Percentiles rank a stretch among this genome's conserved stretches.
Conservation (phyloP, 2,888 invertebrate species). For the Patella ulyssiponensis region DNA sequence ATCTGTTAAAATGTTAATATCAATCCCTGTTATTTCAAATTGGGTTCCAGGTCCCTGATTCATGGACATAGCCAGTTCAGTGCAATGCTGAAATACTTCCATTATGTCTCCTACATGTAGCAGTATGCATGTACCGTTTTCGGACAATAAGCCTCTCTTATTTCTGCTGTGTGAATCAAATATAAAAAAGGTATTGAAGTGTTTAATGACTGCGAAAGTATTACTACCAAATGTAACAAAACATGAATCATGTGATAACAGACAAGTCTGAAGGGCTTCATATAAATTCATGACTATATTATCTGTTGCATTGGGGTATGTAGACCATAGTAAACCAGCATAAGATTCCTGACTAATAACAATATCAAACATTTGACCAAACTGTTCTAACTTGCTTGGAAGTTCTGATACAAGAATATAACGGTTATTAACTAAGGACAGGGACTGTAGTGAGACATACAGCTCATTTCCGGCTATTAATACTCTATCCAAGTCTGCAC, state of each 20-base stretch:
- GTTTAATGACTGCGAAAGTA: neutral
- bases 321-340: no score
- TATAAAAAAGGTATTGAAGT: neutral
- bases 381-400: no score
- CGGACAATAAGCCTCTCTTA: neutral
- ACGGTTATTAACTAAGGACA: no score
- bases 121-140: neutral
- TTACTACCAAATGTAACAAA: slow-evolving; percentile 1
- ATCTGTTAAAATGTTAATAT: neutral
- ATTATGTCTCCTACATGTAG: neutral
- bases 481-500: no score
- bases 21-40: neutral
- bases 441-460: neutral
- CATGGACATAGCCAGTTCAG: neutral
- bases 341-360: no score
- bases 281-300: neutral
- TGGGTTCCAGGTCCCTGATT: neutral
- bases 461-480: no score
- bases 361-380: no score
- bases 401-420: no score
- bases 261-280: neutral
- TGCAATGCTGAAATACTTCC: neutral
- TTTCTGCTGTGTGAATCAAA: slow-evolving; percentile 1
- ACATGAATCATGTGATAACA: neutral
- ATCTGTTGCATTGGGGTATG: neutral